phyloP scores from a whole-genome alignment of 2,888 invertebrate species.

The Melieria crassipennis region DNA sequence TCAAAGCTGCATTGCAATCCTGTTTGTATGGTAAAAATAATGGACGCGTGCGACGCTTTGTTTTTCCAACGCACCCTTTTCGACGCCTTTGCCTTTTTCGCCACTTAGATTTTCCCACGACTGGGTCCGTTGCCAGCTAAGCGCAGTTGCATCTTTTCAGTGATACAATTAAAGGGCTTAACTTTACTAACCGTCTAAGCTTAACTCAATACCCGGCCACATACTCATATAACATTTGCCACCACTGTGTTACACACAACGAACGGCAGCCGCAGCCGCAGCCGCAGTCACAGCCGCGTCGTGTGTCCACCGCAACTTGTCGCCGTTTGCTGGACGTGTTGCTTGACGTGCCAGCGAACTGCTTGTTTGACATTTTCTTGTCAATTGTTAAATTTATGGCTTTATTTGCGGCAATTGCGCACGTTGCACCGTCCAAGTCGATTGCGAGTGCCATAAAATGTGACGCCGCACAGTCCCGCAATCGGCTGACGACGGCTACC shows the following conservation, averaged over 20 bases:
- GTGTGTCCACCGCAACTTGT: neutral
- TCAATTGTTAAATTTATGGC: conserved; percentile 26
- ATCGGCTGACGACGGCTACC: neutral
- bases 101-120: conserved; percentile 14
- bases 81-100: neutral
- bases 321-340: too few species aligned
- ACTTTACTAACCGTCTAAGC: conserved; percentile 15
- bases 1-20: too few species aligned
- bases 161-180: conserved; percentile 17
- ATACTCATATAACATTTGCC: conserved; percentile 7
- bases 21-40: neutral
- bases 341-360: neutral
- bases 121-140: neutral
- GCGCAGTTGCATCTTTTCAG: neutral
- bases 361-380: neutral
- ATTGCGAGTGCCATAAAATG: conserved; percentile 23
- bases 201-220: conserved; percentile 8
- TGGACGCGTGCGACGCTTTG: neutral
- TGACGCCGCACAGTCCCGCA: conserved; percentile 6
- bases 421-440: neutral
- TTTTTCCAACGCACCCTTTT: neutral
- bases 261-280: neutral
- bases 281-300: neutral
- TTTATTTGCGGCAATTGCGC: conserved; percentile 20
- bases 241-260: neutral